Conservation (phyloP, 2,888 invertebrate species). For the Limenitis camilla region DNA sequence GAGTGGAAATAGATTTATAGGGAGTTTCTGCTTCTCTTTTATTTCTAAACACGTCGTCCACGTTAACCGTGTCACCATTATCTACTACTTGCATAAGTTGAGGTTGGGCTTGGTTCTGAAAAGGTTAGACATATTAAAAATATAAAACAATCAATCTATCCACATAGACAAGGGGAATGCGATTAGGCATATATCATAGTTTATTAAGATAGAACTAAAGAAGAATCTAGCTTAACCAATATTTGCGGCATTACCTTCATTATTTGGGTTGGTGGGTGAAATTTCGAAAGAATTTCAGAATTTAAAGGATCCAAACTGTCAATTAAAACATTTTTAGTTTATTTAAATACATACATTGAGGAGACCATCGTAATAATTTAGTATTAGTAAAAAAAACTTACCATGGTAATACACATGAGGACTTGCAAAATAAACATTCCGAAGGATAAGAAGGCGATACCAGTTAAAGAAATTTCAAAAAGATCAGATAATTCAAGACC, state of each 20-base stretch:
- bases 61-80: conserved; percentile 49
- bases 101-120: conserved; percentile 51
- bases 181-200: too few relatives aligned
- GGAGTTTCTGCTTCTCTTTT: conserved; percentile 42
- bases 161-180: too few relatives aligned
- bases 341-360: not conserved
- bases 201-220: too few relatives aligned
- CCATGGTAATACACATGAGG: conserved; percentile 82
- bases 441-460: conserved; percentile 86
- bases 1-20: conserved; percentile 53
- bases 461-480: conserved; percentile 86
- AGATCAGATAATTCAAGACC: conserved; percentile 81
- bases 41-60: conserved; percentile 62
- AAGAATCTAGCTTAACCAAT: too few relatives aligned
- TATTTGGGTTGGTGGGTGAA: too few relatives aligned
- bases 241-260: too few relatives aligned
- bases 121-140: not conserved
- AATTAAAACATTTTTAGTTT: too few relatives aligned
- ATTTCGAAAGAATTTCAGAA: too few relatives aligned
- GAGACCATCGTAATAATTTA: not conserved
- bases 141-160: too few relatives aligned
- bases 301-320: too few relatives aligned
- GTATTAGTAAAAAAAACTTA: conserved; percentile 40
- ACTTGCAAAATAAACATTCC: conserved; percentile 87
- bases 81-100: conserved; percentile 67